These are phyloP conservation scores for Chrysochloris asiatica DNA, from an alignment of 2,113 vertebrate genomes.

Conservation along the genomic window DNA sequence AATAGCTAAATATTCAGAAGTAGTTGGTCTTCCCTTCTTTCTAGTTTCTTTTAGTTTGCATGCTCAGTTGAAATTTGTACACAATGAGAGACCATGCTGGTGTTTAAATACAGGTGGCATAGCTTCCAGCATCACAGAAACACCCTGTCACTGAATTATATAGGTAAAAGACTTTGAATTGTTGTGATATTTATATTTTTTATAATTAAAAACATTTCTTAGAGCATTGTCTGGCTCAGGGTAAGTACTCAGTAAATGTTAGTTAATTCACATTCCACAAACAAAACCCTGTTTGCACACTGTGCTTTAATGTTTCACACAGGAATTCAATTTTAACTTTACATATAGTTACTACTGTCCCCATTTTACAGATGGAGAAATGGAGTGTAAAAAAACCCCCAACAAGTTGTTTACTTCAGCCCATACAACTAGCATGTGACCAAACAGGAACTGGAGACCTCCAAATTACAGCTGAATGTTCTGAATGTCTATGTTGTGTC, in stretches of 20 bases:
- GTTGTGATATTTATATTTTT: too few species aligned
- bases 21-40: too few species aligned
- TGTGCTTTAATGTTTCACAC: background rate
- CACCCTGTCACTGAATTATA: too few species aligned
- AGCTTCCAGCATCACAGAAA: too few species aligned
- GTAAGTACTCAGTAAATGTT: background rate
- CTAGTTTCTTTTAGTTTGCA: too few species aligned
- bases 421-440: background rate
- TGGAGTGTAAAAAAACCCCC: background rate
- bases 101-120: too few species aligned
- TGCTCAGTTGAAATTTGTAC: too few species aligned
- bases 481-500: background rate
- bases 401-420: background rate
- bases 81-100: too few species aligned
- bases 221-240: background rate
- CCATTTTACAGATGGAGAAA: background rate
- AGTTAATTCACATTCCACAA: background rate
- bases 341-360: background rate
- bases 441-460: background rate
- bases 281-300: background rate
- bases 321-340: background rate
- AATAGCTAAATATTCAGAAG: too few species aligned
- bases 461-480: background rate
- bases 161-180: too few species aligned
- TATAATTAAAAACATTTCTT: background rate